A percentile compares a stretch with the other conserved stretches of the same genome.
phyloP scores from a whole-genome alignment of 2,113 vertebrate species.

The Eurypyga helias region DNA sequence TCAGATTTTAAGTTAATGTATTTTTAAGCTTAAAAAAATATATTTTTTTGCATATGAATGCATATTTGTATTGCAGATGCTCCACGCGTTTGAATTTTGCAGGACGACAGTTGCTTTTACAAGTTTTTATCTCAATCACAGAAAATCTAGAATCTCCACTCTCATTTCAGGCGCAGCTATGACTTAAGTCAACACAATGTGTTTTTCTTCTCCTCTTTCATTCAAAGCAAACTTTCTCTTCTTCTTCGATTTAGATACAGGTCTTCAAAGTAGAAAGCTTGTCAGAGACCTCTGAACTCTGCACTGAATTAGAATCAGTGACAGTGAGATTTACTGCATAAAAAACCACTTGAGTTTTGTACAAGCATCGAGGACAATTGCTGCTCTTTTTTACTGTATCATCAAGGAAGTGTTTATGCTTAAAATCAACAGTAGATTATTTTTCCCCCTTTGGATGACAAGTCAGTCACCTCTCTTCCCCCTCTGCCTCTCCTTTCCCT shows the following conservation, averaged over 20 bases:
- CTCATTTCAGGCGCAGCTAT: background rate
- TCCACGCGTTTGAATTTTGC: background rate
- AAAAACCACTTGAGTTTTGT: background rate
- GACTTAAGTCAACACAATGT: background rate
- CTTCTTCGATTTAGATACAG: background rate
- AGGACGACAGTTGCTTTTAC: background rate
- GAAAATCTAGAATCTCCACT: background rate
- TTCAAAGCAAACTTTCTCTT: background rate
- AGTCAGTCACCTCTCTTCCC: background rate
- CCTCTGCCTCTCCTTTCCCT: background rate
- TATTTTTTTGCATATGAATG: background rate
- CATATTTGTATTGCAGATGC: background rate
- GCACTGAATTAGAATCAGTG: background rate
- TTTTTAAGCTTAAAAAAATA: background rate
- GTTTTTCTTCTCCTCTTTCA: background rate
- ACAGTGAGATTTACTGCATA: background rate
- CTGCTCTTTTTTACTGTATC: background rate
- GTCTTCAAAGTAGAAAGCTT: background rate
- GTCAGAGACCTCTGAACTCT: background rate
- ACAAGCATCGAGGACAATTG: background rate
- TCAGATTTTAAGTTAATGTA: background rate
- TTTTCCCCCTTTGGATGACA: background rate
- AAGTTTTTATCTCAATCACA: background rate
- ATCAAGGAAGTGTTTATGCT: background rate
- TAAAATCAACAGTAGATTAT: background rate